Conservation (phyloP, 2,797 vertebrate species). For the Silurus aristotelis region DNA sequence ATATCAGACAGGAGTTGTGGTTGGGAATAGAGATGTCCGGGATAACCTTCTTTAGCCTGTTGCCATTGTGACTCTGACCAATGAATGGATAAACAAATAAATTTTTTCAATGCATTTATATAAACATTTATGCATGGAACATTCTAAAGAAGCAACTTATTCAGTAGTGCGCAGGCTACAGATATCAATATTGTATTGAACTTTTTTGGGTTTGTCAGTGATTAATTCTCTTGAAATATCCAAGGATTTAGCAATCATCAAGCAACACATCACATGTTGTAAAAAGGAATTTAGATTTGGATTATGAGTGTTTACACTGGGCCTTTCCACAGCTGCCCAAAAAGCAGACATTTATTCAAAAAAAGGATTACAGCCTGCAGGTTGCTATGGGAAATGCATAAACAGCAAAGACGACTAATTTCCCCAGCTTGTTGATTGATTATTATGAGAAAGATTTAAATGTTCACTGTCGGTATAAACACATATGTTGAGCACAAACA, state of each 20-base stretch:
- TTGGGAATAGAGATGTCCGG: neutral
- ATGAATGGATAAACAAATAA: neutral
- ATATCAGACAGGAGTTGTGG: neutral
- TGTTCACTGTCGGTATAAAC: neutral
- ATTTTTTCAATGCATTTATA: neutral
- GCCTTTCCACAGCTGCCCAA: constrained; percentile 1
- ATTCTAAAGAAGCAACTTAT: neutral
- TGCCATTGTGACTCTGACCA: neutral
- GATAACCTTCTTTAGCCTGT: neutral
- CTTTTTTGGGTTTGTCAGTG: neutral
- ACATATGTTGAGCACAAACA: neutral
- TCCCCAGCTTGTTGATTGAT: constrained; percentile 19
- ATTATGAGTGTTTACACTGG: constrained; percentile 14
- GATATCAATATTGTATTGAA: neutral
- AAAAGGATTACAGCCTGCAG: constrained; percentile 13
- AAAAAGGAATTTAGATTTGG: neutral
- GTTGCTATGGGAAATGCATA: constrained; percentile 16
- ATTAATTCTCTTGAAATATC: neutral
- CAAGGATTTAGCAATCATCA: neutral
- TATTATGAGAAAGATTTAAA: constrained; percentile 10
- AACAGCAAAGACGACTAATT: constrained; percentile 4
- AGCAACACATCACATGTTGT: neutral
- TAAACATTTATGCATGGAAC: neutral
- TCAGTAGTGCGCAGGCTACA: neutral
- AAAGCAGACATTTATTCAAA: neutral